Evolutionary conservation across 2,113 vertebrate species (phyloP), one percentile per base, ranked within the genome.

Genomic region (Donacobius atricapilla): DNA sequence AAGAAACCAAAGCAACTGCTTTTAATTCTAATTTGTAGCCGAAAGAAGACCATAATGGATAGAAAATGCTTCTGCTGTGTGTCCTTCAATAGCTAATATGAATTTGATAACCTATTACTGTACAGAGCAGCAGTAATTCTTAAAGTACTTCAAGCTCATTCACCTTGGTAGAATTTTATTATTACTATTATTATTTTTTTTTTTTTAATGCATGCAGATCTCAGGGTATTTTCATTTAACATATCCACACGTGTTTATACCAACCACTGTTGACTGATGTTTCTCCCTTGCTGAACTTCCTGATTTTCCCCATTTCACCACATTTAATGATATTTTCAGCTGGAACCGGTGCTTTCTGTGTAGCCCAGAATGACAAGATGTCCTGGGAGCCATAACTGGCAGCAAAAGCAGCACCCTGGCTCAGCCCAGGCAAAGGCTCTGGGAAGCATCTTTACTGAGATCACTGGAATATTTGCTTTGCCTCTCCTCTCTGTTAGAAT

Each of bases 181-280:
- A n/a, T n/a, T n/a, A n/a, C n/a, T n/a, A n/a, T 45, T 4, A 8
- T 27, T 9, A 21, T 56, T 11, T 21, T 39, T 27, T 35, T 9
- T 22, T n/a, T 30, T 39, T 8, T 1, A 57, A 75, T 45, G 6
- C 5, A 44, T 37, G 3, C 4, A 66, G 25, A 23, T 63, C 22
- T 70, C 44, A 17, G 28, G 17, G 2, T 7, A 40, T 35, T 86
- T 53, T 82, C 25, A 53, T 84, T 81, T 85, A n/a, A 24, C 5
- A 11, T 17, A 3, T 23, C 57, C 27, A 11, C 44, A 20, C 14
- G 6, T 10, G 4, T 1, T 1, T 44, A 25, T 56, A 13, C 7
- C 4, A 5, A 8, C 22, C 16, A 11, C 2, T 10, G 22, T 3
- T 39, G 53, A 61, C 42, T 13, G 3, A 13, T 28, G 51, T 9